Percentiles rank a stretch among this genome's conserved stretches.
Conservation (phyloP, 1,140 invertebrate genomes). For the Vanessa atalanta region DNA sequence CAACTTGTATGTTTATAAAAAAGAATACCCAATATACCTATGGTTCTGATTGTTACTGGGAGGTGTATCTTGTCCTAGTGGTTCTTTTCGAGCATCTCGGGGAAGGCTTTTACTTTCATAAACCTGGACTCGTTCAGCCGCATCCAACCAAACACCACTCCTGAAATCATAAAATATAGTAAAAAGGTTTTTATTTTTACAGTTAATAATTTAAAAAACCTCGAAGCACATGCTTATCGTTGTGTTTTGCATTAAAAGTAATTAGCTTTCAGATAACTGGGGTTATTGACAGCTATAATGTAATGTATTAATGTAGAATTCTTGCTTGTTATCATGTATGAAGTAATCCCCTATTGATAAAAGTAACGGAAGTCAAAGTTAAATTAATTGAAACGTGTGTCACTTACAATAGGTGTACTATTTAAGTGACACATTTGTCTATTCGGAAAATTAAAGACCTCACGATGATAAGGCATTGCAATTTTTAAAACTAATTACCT, state of each 20-base stretch:
- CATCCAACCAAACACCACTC: slow-evolving; percentile 88
- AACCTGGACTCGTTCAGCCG: slow-evolving; percentile 85
- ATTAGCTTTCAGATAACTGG: slow-evolving; percentile 12
- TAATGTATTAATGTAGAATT: not conserved
- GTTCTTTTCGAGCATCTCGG: slow-evolving; percentile 89
- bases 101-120: slow-evolving; percentile 87
- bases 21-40: slow-evolving; percentile 47
- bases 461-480: too few relatives aligned
- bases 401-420: too few relatives aligned
- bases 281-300: slow-evolving; percentile 11
- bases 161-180: slow-evolving; percentile 46
- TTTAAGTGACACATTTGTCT: too few relatives aligned
- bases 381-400: too few relatives aligned
- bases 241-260: slow-evolving; percentile 13
- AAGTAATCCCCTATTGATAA: not conserved
- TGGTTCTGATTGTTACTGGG: slow-evolving; percentile 64
- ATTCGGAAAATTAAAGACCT: too few relatives aligned
- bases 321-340: not conserved
- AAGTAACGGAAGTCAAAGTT: too few relatives aligned
- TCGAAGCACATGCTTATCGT: slow-evolving; percentile 10
- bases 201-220: not conserved
- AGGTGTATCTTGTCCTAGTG: slow-evolving; percentile 86
- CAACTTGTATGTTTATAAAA: not conserved
- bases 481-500: too few relatives aligned
- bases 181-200: too few relatives aligned